Base-by-base conservation (phyloP, 2,888 invertebrate genomes). In the Hanleya hanleyi region DNA sequence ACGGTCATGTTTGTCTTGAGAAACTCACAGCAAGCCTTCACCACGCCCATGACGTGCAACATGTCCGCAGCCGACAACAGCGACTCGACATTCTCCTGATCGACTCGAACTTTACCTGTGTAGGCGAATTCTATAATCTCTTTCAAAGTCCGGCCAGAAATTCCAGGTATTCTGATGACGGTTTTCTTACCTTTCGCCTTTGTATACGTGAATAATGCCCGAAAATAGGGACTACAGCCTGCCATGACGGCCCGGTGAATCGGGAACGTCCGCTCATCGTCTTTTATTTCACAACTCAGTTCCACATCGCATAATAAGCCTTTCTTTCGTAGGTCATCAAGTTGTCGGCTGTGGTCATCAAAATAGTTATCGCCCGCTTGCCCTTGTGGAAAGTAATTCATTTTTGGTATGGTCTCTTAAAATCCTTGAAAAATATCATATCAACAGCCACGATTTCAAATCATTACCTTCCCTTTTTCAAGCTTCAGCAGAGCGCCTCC, bases 161-260 rank as follows among this genome's bases (percentile, higher is more conserved):
- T 78, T 18, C 81, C 84, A 1, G 82, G 79, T 33, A 86, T 82
- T 38, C 73, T 71, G 2, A 86, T 77, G 35, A 78, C 80, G 50
- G 74, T 72, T 65, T 81, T 72, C 18, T 75, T 65, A 1, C 81
- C 77, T 72, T 84, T 94, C 82, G 93, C 93, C 77, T 94, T 91
- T 18, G 93, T 93, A 89, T 95, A 96, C 70, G 96, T 96, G 89
- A 96, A 96, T 29, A 96, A 91, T 66, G 95, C 94, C 90, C 96
- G 95, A 91, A 97, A 97, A 91, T 96, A 97, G 61, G 95, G 94
- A 88, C 97, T 97, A 91, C 96, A 96, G 76, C 96, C 95, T 6
- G 88, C 86, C 83, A 88, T 81, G 64, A 89, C 81, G 47, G 85
- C 86, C 64, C 87, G 93, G 91, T 97, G 97, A 67, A 97, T 95